phyloP scores from a whole-genome alignment of 2,797 vertebrate genomes.

The Spheniscus humboldti region DNA sequence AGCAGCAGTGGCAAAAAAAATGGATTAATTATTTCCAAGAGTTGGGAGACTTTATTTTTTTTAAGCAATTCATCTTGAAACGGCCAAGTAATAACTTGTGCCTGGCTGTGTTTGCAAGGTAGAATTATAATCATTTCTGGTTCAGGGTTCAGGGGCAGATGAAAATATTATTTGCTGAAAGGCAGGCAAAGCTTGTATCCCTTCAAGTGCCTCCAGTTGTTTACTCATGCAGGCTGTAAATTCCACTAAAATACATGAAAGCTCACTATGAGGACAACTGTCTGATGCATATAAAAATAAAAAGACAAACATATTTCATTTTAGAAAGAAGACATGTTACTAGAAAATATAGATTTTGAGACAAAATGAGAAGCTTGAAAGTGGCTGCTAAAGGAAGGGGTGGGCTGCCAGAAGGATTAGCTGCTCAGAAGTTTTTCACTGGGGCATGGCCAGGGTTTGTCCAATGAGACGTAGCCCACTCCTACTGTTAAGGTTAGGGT shows the following conservation, averaged over 20 bases:
- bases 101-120: background rate
- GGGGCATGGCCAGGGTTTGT: background rate
- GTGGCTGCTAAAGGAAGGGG: background rate
- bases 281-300: background rate
- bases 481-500: background rate
- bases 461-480: background rate
- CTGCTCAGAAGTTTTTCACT: background rate
- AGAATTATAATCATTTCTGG: constrained; percentile 11
- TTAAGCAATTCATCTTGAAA: background rate
- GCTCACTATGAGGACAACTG: background rate
- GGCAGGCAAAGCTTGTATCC: background rate
- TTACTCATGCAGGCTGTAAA: constrained; percentile 33
- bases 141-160: background rate
- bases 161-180: constrained; percentile 20
- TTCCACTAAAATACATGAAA: background rate
- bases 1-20: background rate
- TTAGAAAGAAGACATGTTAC: background rate
- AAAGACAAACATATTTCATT: background rate
- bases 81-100: background rate
- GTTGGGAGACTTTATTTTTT: background rate
- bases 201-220: constrained; percentile 1
- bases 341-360: background rate
- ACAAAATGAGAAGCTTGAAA: background rate
- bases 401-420: background rate
- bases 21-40: background rate